Evolutionary conservation across 2,113 vertebrate genomes (phyloP), one percentile per base, ranked within the genome.

Genomic region (Elaphurus davidianus): DNA sequence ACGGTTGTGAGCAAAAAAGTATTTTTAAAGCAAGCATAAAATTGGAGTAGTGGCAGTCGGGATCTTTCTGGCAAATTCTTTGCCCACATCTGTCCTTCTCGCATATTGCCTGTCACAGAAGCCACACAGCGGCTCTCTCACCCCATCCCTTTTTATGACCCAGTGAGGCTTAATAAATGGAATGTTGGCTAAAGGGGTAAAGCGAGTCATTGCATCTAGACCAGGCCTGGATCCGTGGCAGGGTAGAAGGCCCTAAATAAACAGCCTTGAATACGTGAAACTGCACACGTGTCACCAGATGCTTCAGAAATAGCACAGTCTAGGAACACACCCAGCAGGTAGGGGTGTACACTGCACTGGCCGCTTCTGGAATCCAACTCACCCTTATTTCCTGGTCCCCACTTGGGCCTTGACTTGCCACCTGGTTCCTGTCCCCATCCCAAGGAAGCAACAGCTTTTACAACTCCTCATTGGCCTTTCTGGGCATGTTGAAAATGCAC

Each of bases 181-280:
- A 96, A 97, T 97, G 97, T 81, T 71, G 85, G 55, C 71, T 88
- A 74, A 87, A 89, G 50, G 74, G 55, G 17, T 88, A 33, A 78
- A 89, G 87, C 74, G 19, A 57, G 88, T 90, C 92, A 92, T 25
- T 43, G 11, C 67, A 30, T 96, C 33, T 55, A 52, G 55, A 45
- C 52, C 67, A 88, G 54, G 23, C 88, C 64, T 85, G 27, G 96
- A 96, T 96, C 96, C 97, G 71, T 84, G 93, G 45, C 93, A 91
- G 94, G 82, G 62, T 81, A 96, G 67, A 89, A 96, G 62, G 45
- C 86, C 60, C n/a, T 64, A 82, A 96, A 96, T 89, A 95, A 95
- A 88, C 86, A 96, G 5, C 81, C 81, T 36, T 76, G 78, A 52
- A 94, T 93, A 36, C 2, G 0, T 64, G 47, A 85, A 55, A 57